Evolutionary conservation across 2,888 invertebrate species (phyloP).

Genomic region (Drosophila meridiana): DNA sequence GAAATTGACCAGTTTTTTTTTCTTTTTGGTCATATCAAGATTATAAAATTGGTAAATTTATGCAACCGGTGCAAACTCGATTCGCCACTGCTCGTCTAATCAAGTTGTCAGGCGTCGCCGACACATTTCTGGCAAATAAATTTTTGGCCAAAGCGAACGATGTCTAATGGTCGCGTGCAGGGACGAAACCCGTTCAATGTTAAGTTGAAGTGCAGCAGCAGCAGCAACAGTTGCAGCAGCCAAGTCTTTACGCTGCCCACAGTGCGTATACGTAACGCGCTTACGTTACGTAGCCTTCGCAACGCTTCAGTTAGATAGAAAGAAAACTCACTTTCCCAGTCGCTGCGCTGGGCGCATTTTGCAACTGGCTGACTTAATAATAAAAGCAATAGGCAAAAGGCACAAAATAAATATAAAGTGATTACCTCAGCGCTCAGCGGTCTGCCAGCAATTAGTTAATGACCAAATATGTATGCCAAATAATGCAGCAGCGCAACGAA

Average conservation of each 20-base stretch:
- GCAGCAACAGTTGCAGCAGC: not conserved
- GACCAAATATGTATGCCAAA: conserved; percentile 79
- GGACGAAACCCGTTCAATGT: conserved; percentile 68
- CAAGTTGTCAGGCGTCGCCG: conserved; percentile 68
- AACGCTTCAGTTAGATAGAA: not conserved
- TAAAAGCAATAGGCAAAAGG: not conserved
- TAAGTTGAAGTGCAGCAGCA: conserved; percentile 70
- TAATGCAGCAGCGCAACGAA: conserved; percentile 55
- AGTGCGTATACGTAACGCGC: conserved; percentile 72
- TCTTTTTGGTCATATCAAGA: conserved; percentile 64
- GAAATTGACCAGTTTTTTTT: conserved; percentile 74
- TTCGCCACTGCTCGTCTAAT: conserved; percentile 48
- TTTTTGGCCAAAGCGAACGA: conserved; percentile 32
- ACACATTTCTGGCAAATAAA: conserved; percentile 63
- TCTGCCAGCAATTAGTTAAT: conserved; percentile 72
- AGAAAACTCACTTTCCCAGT: conserved; percentile 61
- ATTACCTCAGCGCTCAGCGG: conserved; percentile 74
- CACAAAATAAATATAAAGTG: conserved; percentile 23
- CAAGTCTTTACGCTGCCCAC: conserved; percentile 25
- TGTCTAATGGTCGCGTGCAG: conserved; percentile 52
- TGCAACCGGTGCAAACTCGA: conserved; percentile 68
- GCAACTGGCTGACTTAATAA: conserved; percentile 42
- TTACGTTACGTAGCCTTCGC: conserved; percentile 44
- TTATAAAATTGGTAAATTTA: conserved; percentile 77
- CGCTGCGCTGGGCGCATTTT: conserved; percentile 44